Percentiles rank a stretch among this genome's conserved stretches.
These are phyloP conservation scores for Typhlichthys eigenmanni DNA, from an alignment of 2,797 vertebrate genomes.

Conservation along the genomic window DNA sequence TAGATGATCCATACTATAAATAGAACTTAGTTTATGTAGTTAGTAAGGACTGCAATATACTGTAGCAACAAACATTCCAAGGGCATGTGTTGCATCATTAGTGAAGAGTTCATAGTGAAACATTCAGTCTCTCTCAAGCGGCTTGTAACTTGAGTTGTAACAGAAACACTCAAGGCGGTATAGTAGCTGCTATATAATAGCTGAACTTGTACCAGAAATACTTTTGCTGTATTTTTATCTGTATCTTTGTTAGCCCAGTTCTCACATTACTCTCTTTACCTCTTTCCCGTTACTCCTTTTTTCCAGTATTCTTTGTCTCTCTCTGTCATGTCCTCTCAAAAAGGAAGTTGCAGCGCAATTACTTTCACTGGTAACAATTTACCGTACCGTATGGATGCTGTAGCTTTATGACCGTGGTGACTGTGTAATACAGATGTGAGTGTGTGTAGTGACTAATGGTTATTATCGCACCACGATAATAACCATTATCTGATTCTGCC, in stretches of 20 bases:
- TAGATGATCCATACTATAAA: too few relatives aligned
- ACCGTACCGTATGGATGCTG: conserved; percentile 16
- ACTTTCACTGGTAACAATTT: neutral
- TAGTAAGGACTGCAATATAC: conserved; percentile 10
- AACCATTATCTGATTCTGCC: conserved; percentile 1
- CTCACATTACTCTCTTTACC: conserved; percentile 9
- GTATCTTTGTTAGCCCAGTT: conserved; percentile 21
- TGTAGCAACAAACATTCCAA: too few relatives aligned
- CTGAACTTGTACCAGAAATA: conserved; percentile 25
- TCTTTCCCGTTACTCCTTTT: conserved; percentile 12
- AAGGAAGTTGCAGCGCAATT: conserved; percentile 9
- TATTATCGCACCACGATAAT: neutral
- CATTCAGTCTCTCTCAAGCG: conserved; percentile 18
- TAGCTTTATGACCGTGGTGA: conserved; percentile 7
- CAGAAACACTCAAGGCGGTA: conserved; percentile 31
- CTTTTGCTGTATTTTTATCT: conserved; percentile 20
- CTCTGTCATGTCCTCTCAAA: neutral
- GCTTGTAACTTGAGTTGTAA: conserved; percentile 18
- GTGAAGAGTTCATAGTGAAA: conserved; percentile 3
- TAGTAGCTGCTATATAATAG: conserved; percentile 11
- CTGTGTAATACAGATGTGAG: conserved; percentile 19
- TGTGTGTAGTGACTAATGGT: conserved; percentile 21
- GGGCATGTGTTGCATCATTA: neutral
- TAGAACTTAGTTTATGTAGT: conserved; percentile 8
- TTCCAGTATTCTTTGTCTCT: conserved; percentile 9